phyloP scores from a whole-genome alignment of 1,140 invertebrate species.

The Phenacoccus solenopsis region DNA sequence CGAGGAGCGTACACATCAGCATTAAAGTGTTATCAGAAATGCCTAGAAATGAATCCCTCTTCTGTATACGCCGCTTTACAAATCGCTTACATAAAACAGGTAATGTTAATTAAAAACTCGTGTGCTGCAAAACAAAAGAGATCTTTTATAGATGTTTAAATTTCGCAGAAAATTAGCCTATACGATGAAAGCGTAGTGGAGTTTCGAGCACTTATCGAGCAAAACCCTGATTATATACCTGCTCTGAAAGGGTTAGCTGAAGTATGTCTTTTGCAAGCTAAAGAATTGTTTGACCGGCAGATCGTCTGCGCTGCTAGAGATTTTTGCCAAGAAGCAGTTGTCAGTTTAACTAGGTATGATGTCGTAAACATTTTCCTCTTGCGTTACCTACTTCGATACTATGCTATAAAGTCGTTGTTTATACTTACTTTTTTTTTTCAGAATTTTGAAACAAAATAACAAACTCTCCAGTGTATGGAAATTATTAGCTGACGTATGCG shows the following conservation, averaged over 20 bases:
- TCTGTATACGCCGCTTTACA: not conserved
- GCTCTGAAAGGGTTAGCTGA: slow-evolving; percentile 66
- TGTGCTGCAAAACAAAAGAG: slow-evolving; percentile 20
- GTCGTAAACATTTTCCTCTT: not conserved
- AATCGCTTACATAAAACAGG: slow-evolving; percentile 1
- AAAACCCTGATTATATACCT: slow-evolving; percentile 50
- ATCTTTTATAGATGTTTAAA: not conserved
- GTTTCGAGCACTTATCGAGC: slow-evolving; percentile 51
- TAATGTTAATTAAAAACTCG: too few species aligned
- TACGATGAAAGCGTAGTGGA: slow-evolving; percentile 54
- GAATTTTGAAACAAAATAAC: not conserved
- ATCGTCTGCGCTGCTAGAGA: slow-evolving; percentile 51
- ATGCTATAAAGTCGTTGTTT: not conserved
- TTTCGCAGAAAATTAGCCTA: slow-evolving; percentile 44
- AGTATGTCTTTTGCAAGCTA: slow-evolving; percentile 51
- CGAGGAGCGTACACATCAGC: slow-evolving; percentile 5
- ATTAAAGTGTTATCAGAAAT: slow-evolving; percentile 1
- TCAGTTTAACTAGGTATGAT: slow-evolving; percentile 41
- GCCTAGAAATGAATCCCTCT: not conserved
- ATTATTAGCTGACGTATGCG: not conserved
- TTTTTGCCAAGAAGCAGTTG: slow-evolving; percentile 50
- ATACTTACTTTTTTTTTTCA: not conserved
- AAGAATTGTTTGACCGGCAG: slow-evolving; percentile 43
- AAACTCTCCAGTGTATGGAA: not conserved
- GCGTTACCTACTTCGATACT: not conserved